These are phyloP conservation scores for Stratiomys singularior DNA, from an alignment of 2,888 invertebrate genomes.

Conservation along the genomic window DNA sequence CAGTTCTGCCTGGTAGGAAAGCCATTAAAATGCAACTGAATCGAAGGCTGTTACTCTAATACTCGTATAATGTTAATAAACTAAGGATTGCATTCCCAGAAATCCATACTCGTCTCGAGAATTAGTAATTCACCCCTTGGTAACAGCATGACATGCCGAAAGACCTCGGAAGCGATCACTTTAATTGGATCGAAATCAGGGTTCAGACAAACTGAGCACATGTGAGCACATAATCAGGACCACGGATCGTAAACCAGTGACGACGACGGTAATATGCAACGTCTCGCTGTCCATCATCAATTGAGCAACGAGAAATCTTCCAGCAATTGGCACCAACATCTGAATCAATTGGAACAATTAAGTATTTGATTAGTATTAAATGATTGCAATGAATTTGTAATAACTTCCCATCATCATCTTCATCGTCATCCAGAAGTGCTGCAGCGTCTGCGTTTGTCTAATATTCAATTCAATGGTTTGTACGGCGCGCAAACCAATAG, in stretches of 20 bases:
- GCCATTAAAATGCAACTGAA: no score
- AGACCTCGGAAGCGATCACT: conserved; percentile 23
- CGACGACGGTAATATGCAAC: background rate
- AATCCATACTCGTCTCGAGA: no score
- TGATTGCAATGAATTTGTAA: conserved; percentile 41
- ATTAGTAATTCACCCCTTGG: no score
- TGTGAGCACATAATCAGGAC: background rate
- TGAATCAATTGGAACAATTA: conserved; percentile 45
- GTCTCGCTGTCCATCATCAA: conserved; percentile 39
- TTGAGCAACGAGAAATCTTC: conserved; percentile 11
- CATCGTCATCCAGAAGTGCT: no score
- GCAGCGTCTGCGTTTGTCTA: no score
- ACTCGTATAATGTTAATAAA: no score
- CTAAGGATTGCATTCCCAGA: no score
- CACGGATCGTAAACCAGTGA: background rate
- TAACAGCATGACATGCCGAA: background rate
- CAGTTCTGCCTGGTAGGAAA: no score
- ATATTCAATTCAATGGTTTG: background rate
- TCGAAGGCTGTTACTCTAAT: no score
- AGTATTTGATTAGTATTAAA: conserved; percentile 43
- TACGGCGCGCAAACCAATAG: background rate
- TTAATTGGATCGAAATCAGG: conserved; percentile 40
- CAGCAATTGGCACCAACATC: conserved; percentile 44
- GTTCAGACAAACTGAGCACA: background rate
- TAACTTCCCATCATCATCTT: conserved; percentile 32